A percentile compares a stretch with the other conserved stretches of the same genome.
Evolutionary conservation across 1,140 invertebrate species (phyloP).

Genomic region (Argopecten irradians): DNA sequence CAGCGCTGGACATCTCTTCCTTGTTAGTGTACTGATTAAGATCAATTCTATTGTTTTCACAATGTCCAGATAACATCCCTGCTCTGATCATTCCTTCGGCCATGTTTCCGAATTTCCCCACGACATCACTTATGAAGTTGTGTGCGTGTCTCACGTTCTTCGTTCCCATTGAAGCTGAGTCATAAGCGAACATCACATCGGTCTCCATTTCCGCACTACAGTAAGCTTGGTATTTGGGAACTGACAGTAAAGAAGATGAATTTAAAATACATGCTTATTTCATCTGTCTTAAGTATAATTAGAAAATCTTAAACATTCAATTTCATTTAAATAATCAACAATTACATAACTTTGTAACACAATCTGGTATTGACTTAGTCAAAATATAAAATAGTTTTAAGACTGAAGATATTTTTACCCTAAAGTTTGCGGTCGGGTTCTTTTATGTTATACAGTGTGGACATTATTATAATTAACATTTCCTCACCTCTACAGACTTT

Average conservation of each 20-base stretch:
- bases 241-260: background rate
- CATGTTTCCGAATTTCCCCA: constrained; percentile 29
- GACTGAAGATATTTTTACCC: background rate
- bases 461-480: background rate
- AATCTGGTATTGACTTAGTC: no score
- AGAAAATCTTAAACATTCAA: background rate
- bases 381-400: background rate
- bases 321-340: background rate
- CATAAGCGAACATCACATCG: constrained; percentile 42
- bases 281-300: background rate
- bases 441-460: no score
- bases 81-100: constrained; percentile 26
- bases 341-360: background rate
- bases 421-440: no score
- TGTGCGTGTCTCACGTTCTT: constrained; percentile 1
- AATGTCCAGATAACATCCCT: constrained; percentile 37
- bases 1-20: background rate
- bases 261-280: background rate
- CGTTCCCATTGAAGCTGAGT: constrained; percentile 32
- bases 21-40: constrained; percentile 38
- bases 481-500: constrained; percentile 45
- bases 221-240: constrained; percentile 38
- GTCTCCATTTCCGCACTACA: background rate
- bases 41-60: constrained; percentile 41
- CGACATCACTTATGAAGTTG: constrained; percentile 38